Percentiles rank a stretch among this genome's conserved stretches.
Evolutionary conservation across 2,113 vertebrate species (phyloP).

Genomic region (Thamnophis sirtalis): DNA sequence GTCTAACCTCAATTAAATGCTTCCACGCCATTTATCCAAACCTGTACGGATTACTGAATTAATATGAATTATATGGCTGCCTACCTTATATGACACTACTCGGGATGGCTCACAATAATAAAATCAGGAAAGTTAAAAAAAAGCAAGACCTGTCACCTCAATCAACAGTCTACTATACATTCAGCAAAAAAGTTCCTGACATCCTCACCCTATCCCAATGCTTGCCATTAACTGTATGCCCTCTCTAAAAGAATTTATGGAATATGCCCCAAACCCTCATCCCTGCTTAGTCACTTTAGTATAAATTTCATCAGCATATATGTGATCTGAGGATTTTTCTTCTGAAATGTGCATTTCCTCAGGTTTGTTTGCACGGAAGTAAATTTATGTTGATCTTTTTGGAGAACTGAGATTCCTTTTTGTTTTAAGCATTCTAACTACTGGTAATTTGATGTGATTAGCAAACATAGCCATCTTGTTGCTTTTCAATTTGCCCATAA

Average conservation of each 20-base stretch:
- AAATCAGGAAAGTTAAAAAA: neutral
- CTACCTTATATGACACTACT: neutral
- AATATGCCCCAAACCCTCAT: neutral
- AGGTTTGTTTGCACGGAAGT: neutral
- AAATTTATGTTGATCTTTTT: neutral
- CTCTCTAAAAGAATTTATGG: neutral
- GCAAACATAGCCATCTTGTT: neutral
- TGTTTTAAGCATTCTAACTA: neutral
- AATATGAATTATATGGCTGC: neutral
- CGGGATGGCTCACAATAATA: neutral
- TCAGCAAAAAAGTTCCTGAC: neutral
- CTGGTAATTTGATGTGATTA: neutral
- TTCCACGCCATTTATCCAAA: neutral
- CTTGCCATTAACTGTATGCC: neutral
- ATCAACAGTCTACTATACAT: neutral
- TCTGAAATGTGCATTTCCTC: neutral
- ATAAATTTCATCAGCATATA: neutral
- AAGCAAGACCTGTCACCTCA: neutral
- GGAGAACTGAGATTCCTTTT: neutral
- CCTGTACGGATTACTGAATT: neutral
- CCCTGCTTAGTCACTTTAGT: neutral
- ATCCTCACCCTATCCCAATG: neutral
- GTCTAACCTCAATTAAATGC: neutral
- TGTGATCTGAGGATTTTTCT: neutral
- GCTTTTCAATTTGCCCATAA: neutral